These are phyloP conservation scores for Symphodus melops DNA, from an alignment of 2,113 vertebrate species.

Conservation along the genomic window DNA sequence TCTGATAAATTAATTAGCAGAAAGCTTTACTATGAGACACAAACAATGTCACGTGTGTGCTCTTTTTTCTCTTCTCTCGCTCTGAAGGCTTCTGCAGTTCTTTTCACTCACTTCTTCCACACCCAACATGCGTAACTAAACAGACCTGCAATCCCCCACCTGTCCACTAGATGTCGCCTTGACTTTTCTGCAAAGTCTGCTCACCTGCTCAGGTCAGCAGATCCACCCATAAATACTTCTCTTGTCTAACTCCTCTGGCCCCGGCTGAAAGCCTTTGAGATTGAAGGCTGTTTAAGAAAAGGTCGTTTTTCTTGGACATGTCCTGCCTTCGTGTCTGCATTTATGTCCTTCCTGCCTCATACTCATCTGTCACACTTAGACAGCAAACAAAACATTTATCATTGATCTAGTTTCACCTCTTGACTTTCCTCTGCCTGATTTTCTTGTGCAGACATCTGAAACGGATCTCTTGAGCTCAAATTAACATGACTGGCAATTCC, in stretches of 20 bases:
- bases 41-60: background rate
- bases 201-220: background rate
- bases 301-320: background rate
- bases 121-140: background rate
- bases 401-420: background rate
- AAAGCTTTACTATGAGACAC: background rate
- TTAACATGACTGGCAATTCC: background rate
- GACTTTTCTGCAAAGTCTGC: background rate
- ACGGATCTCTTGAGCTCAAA: slow-evolving; percentile 1
- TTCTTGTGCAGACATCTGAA: background rate
- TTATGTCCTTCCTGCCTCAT: background rate
- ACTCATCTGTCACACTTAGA: background rate
- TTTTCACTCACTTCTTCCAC: background rate
- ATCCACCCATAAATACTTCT: background rate
- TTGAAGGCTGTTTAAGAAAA: no score
- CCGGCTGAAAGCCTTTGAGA: no score
- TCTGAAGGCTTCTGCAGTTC: background rate
- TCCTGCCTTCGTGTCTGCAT: background rate
- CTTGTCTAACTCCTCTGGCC: background rate
- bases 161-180: background rate
- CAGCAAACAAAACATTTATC: background rate
- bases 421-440: background rate
- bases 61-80: background rate
- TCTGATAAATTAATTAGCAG: background rate
- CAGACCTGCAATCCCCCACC: background rate